Evolutionary conservation across 1,140 invertebrate genomes (phyloP).

Genomic region (Eumaeus atala): DNA sequence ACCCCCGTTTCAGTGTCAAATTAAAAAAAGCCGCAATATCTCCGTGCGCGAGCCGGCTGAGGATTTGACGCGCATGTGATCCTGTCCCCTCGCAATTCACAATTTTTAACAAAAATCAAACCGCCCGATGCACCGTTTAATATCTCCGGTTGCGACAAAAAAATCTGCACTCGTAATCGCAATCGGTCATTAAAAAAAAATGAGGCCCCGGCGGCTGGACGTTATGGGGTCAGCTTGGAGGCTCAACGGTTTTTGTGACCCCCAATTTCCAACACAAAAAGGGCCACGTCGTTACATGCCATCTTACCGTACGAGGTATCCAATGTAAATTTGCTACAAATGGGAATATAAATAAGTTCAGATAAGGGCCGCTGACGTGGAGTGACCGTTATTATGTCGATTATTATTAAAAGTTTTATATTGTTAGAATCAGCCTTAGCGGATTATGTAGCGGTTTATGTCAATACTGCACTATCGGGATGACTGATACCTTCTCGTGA

Average conservation of each 20-base stretch:
- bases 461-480: no score
- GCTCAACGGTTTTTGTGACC: conserved; percentile 72
- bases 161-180: conserved; percentile 7
- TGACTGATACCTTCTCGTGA: no score
- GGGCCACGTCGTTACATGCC: conserved; percentile 55
- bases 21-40: conserved; percentile 66
- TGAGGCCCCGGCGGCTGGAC: conserved; percentile 67
- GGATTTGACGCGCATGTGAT: conserved; percentile 71
- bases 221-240: conserved; percentile 56
- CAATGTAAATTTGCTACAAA: conserved; percentile 70
- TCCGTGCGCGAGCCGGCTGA: conserved; percentile 66
- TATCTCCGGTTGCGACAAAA: conserved; percentile 18
- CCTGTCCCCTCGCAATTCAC: conserved; percentile 66
- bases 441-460: no score
- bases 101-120: conserved; percentile 59
- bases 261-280: conserved; percentile 67
- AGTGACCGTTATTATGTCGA: conserved; percentile 51
- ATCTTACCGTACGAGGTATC: conserved; percentile 52
- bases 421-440: no score
- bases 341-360: conserved; percentile 69
- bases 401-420: no score
- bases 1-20: conserved; percentile 52
- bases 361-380: conserved; percentile 52
- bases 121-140: conserved; percentile 52
- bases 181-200: conserved; percentile 38